Conservation (phyloP, 1,140 invertebrate species). For the Ceratitis capitata region DNA sequence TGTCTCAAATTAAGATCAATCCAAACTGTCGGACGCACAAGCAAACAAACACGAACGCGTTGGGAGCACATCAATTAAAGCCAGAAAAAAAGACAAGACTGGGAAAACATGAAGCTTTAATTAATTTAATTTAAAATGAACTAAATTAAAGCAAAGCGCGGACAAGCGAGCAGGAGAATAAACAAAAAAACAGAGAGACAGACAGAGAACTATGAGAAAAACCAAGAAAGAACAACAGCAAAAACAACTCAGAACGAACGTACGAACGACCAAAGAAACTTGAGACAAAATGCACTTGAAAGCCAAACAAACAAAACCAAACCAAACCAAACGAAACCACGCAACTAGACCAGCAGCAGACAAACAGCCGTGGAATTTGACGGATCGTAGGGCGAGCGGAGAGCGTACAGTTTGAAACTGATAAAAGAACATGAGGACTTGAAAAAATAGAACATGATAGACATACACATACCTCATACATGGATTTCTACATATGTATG, state of each 20-base stretch:
- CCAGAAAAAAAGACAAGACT: neutral
- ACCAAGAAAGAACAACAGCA: neutral
- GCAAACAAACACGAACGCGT: neutral
- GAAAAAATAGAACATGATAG: no score
- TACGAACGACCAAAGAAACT: neutral
- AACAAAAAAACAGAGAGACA: neutral
- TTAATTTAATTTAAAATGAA: constrained; percentile 32
- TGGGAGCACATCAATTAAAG: neutral
- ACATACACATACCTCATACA: neutral
- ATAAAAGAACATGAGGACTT: constrained; percentile 24
- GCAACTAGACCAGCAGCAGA: constrained; percentile 7
- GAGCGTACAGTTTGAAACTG: neutral
- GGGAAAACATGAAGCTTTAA: constrained; percentile 3
- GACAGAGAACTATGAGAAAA: neutral
- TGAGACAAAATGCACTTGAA: constrained; percentile 29
- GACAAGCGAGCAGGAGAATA: neutral
- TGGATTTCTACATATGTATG: no score
- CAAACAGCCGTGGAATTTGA: neutral
- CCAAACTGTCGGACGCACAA: neutral
- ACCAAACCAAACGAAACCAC: no score
- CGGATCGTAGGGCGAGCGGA: neutral
- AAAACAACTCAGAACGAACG: neutral
- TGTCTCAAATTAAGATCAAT: constrained; percentile 32
- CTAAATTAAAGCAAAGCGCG: constrained; percentile 22
- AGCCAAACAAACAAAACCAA: neutral